Conservation (phyloP, 1,140 invertebrate genomes). For the Scaptomyza hsui region DNA sequence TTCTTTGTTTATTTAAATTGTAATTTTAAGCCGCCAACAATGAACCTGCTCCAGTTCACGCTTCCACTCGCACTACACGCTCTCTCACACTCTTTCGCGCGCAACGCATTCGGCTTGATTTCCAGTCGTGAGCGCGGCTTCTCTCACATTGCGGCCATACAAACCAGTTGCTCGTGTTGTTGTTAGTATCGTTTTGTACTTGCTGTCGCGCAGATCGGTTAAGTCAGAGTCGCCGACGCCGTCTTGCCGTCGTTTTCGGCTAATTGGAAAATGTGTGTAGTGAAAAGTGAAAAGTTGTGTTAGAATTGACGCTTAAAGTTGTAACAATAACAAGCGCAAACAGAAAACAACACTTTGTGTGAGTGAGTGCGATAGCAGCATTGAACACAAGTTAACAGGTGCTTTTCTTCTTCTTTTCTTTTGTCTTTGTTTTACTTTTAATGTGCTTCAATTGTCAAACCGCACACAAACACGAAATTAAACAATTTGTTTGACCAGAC, state of each 20-base stretch:
- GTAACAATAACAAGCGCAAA: conserved; percentile 22
- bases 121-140: conserved; percentile 28
- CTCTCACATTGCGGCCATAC: conserved; percentile 26
- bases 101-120: conserved; percentile 3
- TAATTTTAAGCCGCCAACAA: conserved; percentile 33
- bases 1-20: conserved; percentile 7
- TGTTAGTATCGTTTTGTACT: conserved; percentile 69
- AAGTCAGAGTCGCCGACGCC: conserved; percentile 3
- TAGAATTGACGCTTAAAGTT: conserved; percentile 19
- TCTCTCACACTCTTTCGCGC: conserved; percentile 14
- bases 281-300: conserved; percentile 68
- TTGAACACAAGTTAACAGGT: conserved; percentile 44
- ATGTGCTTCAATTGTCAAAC: conserved; percentile 67
- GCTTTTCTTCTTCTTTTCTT: conserved; percentile 37
- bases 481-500: conserved; percentile 56
- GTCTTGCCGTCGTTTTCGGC: conserved; percentile 1
- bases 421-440: conserved; percentile 60
- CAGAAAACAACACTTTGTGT: background rate
- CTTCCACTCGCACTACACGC: background rate
- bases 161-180: conserved; percentile 68
- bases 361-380: background rate
- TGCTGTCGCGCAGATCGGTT: conserved; percentile 65
- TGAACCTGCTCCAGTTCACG: conserved; percentile 13
- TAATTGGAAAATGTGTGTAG: conserved; percentile 50
- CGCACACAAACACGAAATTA: conserved; percentile 44